Evolutionary conservation across 37 sponge, comb jelly and placozoan genomes (phyloP), one percentile per base, ranked within the genome.

Genomic region (Hexactinellida sp.): DNA sequence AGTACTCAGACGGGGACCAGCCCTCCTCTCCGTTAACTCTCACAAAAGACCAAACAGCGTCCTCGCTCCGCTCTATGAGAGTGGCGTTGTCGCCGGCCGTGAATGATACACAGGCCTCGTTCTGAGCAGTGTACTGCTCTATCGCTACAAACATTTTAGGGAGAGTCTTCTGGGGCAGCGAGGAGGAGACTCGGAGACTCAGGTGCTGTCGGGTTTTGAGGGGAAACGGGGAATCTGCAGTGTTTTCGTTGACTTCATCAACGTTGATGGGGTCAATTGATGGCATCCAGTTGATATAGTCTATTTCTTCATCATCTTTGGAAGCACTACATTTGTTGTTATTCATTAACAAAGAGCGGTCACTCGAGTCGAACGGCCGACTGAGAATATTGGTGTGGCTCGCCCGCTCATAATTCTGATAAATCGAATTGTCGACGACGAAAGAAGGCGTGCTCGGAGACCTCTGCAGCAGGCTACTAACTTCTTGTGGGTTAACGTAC

Each of bases 291-390:
- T 63, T 63, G 25, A 63, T 63, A n/a, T 63, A 63, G 76, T 63
- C 76, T 63, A 63, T 63, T 23, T 63, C 76, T n/a, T n/a, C 76
- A n/a, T 63, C 76, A 23, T 63, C 76, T 63, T n/a, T 63, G 34
- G 76, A 63, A 10, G 76, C 76, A n/a, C 76, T 63, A 1, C 76
- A n/a, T 63, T 63, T 63, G 34, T 63, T n/a, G 3, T 23, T 10
- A 23, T 63, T 63, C 25, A 63, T 23, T 63, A 21, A 21, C 3
- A 63, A 7, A 63, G 76, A 63, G 76, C 76, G 76, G 76, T 63
- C 76, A 63, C 5, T 63, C 32, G 3, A 3, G 30, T 63, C 30
- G 34, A 63, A 21, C 3, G 76, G 76, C 30, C 76, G 25, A 63
- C 76, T 63, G 19, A 63, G 76, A 7, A 63, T 63, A n/a, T 10